A percentile compares a stretch with the other conserved stretches of the same genome.
Evolutionary conservation across 2,888 invertebrate genomes (phyloP).

Genomic region (Zele albiditarsus): DNA sequence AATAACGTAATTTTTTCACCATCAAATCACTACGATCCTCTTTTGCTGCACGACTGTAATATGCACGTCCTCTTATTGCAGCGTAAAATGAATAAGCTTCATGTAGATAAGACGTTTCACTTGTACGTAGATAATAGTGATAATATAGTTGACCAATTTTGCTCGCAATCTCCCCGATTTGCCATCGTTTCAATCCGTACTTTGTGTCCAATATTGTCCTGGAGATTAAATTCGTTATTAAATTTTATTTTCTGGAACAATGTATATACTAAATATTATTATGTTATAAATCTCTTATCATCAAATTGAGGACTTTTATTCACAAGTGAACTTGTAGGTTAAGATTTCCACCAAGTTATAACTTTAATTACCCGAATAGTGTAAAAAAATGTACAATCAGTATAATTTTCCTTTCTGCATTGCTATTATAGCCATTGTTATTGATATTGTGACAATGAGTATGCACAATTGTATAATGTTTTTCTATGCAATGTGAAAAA

Average conservation of each 20-base stretch:
- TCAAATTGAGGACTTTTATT: no score
- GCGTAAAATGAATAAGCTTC: conserved; percentile 98
- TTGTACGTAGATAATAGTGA: conserved; percentile 97
- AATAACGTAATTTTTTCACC: conserved; percentile 96
- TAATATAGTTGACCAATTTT: conserved; percentile 99
- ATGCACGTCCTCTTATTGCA: conserved; percentile 93
- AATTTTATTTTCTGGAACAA: neutral
- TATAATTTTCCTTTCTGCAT: no score
- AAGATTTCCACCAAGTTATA: no score
- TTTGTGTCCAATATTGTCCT: conserved; percentile 89
- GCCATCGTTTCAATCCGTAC: conserved; percentile 97
- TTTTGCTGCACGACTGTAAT: conserved; percentile 94
- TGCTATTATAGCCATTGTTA: no score
- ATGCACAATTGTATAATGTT: no score
- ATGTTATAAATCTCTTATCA: no score
- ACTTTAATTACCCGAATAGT: no score
- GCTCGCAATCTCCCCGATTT: conserved; percentile 98
- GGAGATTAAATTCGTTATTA: conserved; percentile 51
- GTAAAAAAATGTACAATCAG: no score
- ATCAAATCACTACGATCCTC: conserved; percentile 96
- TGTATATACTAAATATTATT: no score
- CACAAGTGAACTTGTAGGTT: no score
- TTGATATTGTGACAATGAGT: no score
- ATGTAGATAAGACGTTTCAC: conserved; percentile 95
- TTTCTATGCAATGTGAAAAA: no score